Conservation (phyloP, 2,113 vertebrate genomes). For the Accipiter virgatus region DNA sequence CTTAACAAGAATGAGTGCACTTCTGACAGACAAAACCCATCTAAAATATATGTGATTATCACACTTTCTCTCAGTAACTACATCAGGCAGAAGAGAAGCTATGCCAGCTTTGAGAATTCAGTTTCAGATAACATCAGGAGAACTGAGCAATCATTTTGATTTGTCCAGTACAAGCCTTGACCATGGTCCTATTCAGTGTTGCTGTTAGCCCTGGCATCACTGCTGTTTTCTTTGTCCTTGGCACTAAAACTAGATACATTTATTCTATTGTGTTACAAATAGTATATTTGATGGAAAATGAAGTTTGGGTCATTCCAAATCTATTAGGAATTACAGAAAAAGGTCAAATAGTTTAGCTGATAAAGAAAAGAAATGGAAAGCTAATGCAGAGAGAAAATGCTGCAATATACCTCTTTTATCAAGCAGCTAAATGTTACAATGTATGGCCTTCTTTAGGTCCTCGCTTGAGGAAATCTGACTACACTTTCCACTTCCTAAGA, state of each 20-base stretch:
- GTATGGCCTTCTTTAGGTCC: background rate
- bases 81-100: background rate
- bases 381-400: background rate
- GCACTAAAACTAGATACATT: background rate
- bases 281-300: background rate
- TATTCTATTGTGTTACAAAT: background rate
- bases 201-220: background rate
- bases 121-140: background rate
- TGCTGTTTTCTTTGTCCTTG: background rate
- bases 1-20: rapidly evolving
- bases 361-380: background rate
- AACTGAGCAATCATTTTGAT: background rate
- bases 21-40: background rate
- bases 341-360: background rate
- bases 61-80: background rate
- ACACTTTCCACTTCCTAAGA: background rate
- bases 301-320: background rate
- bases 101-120: background rate
- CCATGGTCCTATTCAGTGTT: background rate
- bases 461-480: background rate
- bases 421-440: background rate
- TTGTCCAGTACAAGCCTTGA: background rate
- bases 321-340: background rate
- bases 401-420: background rate
- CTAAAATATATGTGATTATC: background rate